These are phyloP conservation scores for Tautogolabrus adspersus DNA, from an alignment of 2,113 vertebrate species.

Conservation along the genomic window DNA sequence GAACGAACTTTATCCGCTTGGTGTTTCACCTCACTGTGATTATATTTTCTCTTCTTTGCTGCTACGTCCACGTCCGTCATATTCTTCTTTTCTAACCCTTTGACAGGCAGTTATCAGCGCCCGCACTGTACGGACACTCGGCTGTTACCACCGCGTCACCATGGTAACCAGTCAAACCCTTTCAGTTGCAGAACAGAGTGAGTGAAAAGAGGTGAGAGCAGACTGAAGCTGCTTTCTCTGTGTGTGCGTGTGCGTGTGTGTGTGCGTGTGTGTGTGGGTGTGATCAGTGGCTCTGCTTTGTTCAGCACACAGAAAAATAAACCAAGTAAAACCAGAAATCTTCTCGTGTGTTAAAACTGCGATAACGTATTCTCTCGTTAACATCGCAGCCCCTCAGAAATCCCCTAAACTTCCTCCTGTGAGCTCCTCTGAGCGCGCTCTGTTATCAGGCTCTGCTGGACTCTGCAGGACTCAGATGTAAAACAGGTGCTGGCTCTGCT, in stretches of 20 bases:
- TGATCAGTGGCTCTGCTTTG: too few species aligned
- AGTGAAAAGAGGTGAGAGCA: conserved; percentile 38
- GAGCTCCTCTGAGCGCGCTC: neutral
- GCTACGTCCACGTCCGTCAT: too few species aligned
- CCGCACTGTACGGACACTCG: conserved; percentile 38
- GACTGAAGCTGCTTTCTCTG: conserved; percentile 60
- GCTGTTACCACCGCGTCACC: conserved; percentile 40
- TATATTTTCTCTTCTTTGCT: too few species aligned
- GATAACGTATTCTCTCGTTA: neutral
- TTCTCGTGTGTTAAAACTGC: too few species aligned
- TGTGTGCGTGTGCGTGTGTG: neutral
- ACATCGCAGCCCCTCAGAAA: conserved; percentile 14
- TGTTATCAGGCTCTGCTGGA: conserved; percentile 68
- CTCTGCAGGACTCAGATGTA: conserved; percentile 70
- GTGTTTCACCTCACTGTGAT: too few species aligned
- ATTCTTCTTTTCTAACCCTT: too few species aligned
- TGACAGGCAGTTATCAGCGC: neutral
- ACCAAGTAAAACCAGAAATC: too few species aligned
- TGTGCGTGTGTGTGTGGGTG: too few species aligned
- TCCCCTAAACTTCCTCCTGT: conserved; percentile 44
- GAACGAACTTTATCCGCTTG: too few species aligned
- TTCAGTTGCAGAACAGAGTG: neutral
- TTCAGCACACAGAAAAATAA: neutral
- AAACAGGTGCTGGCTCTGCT: conserved; percentile 81
- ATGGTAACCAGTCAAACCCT: conserved; percentile 51